Percentiles rank a stretch among this genome's conserved stretches.
Conservation (phyloP, 2,113 vertebrate species). For the mouse (Mus musculus) region GRCm39 chr12:11627501-11628000, state of each 20-base stretch:
- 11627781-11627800: not conserved
- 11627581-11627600: not conserved
- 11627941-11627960: not conserved
- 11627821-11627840: not conserved
- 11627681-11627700: not conserved
- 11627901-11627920: conserved; percentile 14
- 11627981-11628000: not conserved
- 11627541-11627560: not conserved
- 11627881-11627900: not conserved
- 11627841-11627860: not conserved
- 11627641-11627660: conserved; percentile 35
- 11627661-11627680: not conserved
- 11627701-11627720: not conserved
- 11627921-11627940: not conserved
- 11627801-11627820: not conserved
- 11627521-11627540: not conserved
- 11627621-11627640: conserved; percentile 11
- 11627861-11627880: not conserved
- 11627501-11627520: not conserved
- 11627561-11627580: not conserved
- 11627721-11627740: conserved; percentile 8
- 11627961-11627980: not conserved
- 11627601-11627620: not conserved
- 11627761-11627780: not conserved
- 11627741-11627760: not conserved